Base-by-base conservation (phyloP, 1,140 invertebrate genomes). In the Lucilia sericata region DNA sequence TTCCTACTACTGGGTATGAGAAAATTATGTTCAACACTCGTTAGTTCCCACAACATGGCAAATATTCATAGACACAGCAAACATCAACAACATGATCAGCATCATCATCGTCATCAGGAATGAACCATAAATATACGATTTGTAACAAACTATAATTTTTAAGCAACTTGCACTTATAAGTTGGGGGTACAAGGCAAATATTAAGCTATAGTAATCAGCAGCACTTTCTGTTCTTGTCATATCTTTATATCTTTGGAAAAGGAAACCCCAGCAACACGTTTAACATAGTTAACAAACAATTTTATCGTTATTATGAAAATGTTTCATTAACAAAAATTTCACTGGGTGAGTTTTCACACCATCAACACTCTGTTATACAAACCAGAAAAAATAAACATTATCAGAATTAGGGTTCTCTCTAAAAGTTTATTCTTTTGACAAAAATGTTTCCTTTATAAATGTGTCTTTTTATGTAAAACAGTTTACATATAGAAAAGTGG, bases 101-200 rank as follows among this genome's bases (percentile, higher is more conserved):
- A 30, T 30, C 25, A 30, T 30, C 25, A 30, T 30, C 3, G 3
- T 30, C 3, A 30, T 30, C 25, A 30, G 25, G 25, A 30, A 30
- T 30, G 19, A 80, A 12, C 13, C 47, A 80, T 80, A 80, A 80
- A 80, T 80, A 80, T 80, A 80, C 76, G 42, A 80, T 80, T 80
- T 80, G 76, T 80, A 80, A 80, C 76, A 80, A 80, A 80, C 76
- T 51, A 80, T 80, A 80, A 80, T 80, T 80, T 42, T 51, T 51
- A 80, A 19, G 25, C 42, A 80, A 51, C n/a, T 42, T 21, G 65
- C n/a, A 25, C 5, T 9, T 5, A 70, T 70, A 70, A 8, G n/a
- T 80, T 51, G 42, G 76, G 19, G 42, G n/a, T 19, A 80, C 47
- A 49, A 12, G 9, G 9, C 12, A 21, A 12, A 80, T 21, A 80